A percentile compares a stretch with the other conserved stretches of the same genome.
Conservation (phyloP, 2,888 invertebrate species). For the Sturmia bella region DNA sequence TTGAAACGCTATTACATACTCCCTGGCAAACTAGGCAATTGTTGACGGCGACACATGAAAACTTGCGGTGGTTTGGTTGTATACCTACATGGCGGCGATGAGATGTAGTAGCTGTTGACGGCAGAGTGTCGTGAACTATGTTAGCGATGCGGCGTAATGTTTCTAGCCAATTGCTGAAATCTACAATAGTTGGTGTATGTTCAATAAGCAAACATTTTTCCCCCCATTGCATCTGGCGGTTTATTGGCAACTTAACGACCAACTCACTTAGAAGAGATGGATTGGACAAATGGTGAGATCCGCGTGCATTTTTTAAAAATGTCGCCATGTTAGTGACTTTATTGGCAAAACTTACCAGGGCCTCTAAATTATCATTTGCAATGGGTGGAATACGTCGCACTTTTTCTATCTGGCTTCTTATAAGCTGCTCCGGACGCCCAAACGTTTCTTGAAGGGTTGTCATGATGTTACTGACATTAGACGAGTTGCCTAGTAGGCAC, state of each 20-base stretch:
- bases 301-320: background rate
- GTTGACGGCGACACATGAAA: too few species aligned
- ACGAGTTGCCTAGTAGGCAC: background rate
- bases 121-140: constrained; percentile 37
- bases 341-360: background rate
- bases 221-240: constrained; percentile 51
- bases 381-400: background rate
- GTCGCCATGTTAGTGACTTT: background rate
- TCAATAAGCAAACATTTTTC: constrained; percentile 31
- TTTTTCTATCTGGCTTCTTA: constrained; percentile 32
- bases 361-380: background rate
- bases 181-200: background rate
- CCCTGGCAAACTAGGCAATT: too few species aligned
- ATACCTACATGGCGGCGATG: background rate
- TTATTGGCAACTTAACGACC: constrained; percentile 8
- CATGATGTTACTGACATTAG: constrained; percentile 1
- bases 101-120: too few species aligned
- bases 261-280: constrained; percentile 41
- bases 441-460: constrained; percentile 1
- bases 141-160: constrained; percentile 19
- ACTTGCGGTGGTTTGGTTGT: too few species aligned
- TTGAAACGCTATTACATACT: too few species aligned
- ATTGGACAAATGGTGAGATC: constrained; percentile 14
- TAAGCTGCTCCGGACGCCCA: constrained; percentile 20
- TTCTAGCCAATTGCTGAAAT: constrained; percentile 48